Conservation (phyloP, 2,888 invertebrate genomes). For the Andrena minutula region DNA sequence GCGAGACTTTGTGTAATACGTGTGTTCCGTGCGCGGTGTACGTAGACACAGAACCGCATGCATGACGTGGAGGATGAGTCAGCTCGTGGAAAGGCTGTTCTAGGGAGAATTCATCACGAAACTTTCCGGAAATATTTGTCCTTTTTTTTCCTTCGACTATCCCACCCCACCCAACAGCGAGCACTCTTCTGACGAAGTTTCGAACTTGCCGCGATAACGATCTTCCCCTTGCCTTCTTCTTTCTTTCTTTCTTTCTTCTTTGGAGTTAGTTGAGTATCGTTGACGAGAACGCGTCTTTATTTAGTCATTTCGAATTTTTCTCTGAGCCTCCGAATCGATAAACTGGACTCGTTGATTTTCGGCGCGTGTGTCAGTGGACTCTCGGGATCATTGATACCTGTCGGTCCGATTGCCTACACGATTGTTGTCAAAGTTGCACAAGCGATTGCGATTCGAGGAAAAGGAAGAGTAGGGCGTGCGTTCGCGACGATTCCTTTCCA, state of each 20-base stretch:
- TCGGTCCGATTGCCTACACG: too few species aligned
- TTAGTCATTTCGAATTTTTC: background rate
- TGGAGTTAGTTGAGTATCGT: background rate
- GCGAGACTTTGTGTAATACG: slow-evolving; percentile 61
- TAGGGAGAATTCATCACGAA: slow-evolving; percentile 68
- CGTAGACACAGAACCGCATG: slow-evolving; percentile 65
- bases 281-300: background rate
- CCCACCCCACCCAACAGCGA: background rate
- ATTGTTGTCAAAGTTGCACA: background rate
- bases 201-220: slow-evolving; percentile 19
- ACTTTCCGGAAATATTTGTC: slow-evolving; percentile 69
- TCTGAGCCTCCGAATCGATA: background rate
- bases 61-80: slow-evolving; percentile 76
- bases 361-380: background rate
- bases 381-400: background rate
- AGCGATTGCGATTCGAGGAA: background rate
- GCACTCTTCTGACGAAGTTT: background rate
- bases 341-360: background rate
- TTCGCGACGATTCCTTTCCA: slow-evolving; percentile 24
- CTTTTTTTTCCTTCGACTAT: background rate
- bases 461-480: background rate
- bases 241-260: background rate
- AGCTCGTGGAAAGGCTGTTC: slow-evolving; percentile 69
- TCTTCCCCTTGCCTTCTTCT: background rate
- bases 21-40: slow-evolving; percentile 62